Base-by-base conservation (phyloP, 2,113 vertebrate genomes). In the Odontophorus gujanensis region DNA sequence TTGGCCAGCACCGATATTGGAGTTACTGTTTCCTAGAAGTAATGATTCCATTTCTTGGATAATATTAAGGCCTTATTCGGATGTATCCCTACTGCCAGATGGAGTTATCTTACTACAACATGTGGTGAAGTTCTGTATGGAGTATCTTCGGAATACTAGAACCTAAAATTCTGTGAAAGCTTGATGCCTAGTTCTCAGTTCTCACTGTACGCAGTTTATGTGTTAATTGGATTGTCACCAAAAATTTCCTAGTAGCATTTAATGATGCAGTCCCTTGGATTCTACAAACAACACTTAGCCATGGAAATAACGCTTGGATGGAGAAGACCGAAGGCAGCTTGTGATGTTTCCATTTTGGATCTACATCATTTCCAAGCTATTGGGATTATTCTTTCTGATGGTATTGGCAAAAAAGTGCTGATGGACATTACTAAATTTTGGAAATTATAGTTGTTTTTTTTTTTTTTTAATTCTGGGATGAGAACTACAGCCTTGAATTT, bases 1-100 rank as follows among this genome's bases (percentile, higher is more conserved):
- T 88, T 97, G 96, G 96, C 92, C 97, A 97, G 95, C 96, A 94
- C 53, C 97, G 96, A 85, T 98, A 91, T 92, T 98, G 98, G 98
- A 98, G 98, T 97, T 98, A 98, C 96, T 97, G 97, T 97, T 97
- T 97, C 84, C 95, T 97, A 97, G 97, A 97, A 85, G 95, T 95
- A 97, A 96, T 30, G 83, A 90, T 97, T 89, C 85, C 96, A 95
- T 96, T 93, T 96, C 95, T 97, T 97, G 98, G 98, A 99, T 99
- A 96, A 96, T 97, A 98, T 97, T 98, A 96, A 98, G 97, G 97
- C 97, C 97, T 97, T 97, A 95, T 95, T 97, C 98, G 99, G 99
- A 99, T 99, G 98, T 99, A 98, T 98, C 96, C 95, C 86, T 96
- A 92, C 94, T 97, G 93, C 92, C 96, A 93, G 94, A 88, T 98